Conservation (phyloP, 2,888 invertebrate genomes). For the Orchesellides sinensis region DNA sequence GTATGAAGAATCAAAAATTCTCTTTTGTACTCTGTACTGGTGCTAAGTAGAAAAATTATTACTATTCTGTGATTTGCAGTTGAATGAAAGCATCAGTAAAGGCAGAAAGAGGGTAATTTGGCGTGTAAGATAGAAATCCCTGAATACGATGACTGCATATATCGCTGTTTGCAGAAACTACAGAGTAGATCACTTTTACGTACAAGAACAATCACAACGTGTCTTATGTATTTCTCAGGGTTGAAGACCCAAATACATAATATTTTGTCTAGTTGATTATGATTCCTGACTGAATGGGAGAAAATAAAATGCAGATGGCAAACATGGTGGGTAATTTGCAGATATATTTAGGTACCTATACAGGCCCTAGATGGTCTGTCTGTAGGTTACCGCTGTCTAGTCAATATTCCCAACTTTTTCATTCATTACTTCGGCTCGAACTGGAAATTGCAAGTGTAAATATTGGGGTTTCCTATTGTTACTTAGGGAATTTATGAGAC, state of each 20-base stretch:
- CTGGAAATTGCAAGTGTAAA: constrained; percentile 59
- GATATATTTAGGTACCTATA: too few relatives aligned
- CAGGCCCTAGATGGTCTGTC: too few relatives aligned
- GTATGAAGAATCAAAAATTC: neutral
- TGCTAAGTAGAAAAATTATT: constrained; percentile 51
- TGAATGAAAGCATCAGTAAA: constrained; percentile 29
- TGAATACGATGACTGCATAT: neutral
- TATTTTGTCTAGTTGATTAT: neutral
- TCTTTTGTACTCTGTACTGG: neutral
- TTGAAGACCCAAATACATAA: constrained; percentile 22
- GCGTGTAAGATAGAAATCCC: constrained; percentile 15
- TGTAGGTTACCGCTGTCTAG: too few relatives aligned
- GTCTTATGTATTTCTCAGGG: too few relatives aligned
- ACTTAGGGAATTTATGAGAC: constrained; percentile 60
- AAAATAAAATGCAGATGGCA: neutral
- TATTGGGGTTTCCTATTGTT: constrained; percentile 52
- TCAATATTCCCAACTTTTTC: neutral
- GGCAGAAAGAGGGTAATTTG: constrained; percentile 27
- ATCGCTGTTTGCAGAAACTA: too few relatives aligned
- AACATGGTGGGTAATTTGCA: constrained; percentile 1
- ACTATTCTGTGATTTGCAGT: constrained; percentile 33
- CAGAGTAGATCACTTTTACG: constrained; percentile 10
- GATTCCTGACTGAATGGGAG: neutral
- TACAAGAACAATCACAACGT: constrained; percentile 14
- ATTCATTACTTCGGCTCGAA: neutral